Evolutionary conservation across 2,888 invertebrate species (phyloP).

Genomic region (Pseudoips prasinana): DNA sequence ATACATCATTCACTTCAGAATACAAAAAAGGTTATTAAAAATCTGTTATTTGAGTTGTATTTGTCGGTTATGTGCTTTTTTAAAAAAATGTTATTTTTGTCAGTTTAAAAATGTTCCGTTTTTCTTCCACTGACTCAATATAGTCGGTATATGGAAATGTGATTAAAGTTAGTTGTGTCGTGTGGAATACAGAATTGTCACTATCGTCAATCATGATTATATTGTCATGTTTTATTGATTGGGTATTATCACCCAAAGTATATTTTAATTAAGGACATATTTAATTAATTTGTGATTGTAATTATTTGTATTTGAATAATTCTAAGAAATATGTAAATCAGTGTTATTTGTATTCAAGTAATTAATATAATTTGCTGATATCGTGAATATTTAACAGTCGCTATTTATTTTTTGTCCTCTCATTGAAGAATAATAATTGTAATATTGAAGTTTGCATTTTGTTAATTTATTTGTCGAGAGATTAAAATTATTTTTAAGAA

Average conservation of each 20-base stretch:
- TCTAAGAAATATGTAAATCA: slow-evolving; percentile 47
- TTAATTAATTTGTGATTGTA: slow-evolving; percentile 49
- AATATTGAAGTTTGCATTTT: slow-evolving; percentile 64
- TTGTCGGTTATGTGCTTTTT: too few relatives aligned
- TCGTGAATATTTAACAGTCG: slow-evolving; percentile 46
- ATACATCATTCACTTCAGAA: too few relatives aligned
- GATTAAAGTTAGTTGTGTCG: too few relatives aligned
- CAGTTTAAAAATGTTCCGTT: too few relatives aligned
- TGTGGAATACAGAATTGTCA: too few relatives aligned
- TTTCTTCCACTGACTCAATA: too few relatives aligned
- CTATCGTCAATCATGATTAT: slow-evolving; percentile 18
- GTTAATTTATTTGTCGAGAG: slow-evolving; percentile 79
- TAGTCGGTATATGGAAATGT: too few relatives aligned
- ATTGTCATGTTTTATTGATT: slow-evolving; percentile 24
- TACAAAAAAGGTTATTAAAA: too few relatives aligned
- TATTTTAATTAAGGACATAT: slow-evolving; percentile 57
- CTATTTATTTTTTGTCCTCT: slow-evolving; percentile 67
- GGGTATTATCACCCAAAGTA: slow-evolving; percentile 35
- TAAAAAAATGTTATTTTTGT: too few relatives aligned
- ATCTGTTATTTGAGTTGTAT: too few relatives aligned
- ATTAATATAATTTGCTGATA: slow-evolving; percentile 52
- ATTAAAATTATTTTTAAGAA: slow-evolving; percentile 77
- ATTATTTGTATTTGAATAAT: slow-evolving; percentile 57
- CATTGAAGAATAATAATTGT: slow-evolving; percentile 51
- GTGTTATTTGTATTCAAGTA: slow-evolving; percentile 57